Base-by-base conservation (phyloP, 2,797 vertebrate species). In the Setipinna tenuifilis region DNA sequence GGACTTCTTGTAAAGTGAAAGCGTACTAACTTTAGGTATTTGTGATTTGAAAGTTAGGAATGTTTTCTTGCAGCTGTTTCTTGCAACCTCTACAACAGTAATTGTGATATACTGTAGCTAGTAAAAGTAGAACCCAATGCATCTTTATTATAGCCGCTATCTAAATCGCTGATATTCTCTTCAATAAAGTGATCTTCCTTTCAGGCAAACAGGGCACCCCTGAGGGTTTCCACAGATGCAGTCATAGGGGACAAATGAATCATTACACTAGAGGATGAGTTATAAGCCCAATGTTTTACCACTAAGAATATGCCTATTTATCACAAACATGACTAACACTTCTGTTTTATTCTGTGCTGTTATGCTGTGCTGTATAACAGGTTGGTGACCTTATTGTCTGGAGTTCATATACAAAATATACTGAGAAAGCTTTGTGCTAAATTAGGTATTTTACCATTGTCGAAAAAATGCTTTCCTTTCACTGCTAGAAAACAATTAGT, bases 231-330 rank as follows among this genome's bases (percentile, higher is more conserved):
- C 35, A 78, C 16, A 31, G 35, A 41, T 44, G 41, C 71, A 21
- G 71, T 31, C 71, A 21, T 21, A 7, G 71, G 71, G 35, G 71
- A 78, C 28, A 75, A 78, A 41, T 78, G 17, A 78, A 19, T 35
- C 71, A 78, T 78, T 78, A 78, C 71, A 78, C 71, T 19, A 41
- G 71, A 44, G 71, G 71, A 41, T 44, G 71, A 1, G 31, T 9
- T 12, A 21, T 44, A 78, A 44, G 71, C 31, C 71, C 17, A 44
- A 21, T 9, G 21, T 6, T 78, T 78, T 44, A 78, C 31, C 71
- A 21, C 71, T 78, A 31, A 44, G 71, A 44, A 44, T 44, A 78
- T 9, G 14, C 50, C 7, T 54, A 14, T 78, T 78, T 44, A 78
- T 10, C 71, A 78, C 35, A 75, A 78, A 78, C 71, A 19, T 75